A percentile compares a stretch with the other conserved stretches of the same genome.
These are phyloP conservation scores for Aphyosemion australe DNA, from an alignment of 2,113 vertebrate genomes.

Conservation along the genomic window DNA sequence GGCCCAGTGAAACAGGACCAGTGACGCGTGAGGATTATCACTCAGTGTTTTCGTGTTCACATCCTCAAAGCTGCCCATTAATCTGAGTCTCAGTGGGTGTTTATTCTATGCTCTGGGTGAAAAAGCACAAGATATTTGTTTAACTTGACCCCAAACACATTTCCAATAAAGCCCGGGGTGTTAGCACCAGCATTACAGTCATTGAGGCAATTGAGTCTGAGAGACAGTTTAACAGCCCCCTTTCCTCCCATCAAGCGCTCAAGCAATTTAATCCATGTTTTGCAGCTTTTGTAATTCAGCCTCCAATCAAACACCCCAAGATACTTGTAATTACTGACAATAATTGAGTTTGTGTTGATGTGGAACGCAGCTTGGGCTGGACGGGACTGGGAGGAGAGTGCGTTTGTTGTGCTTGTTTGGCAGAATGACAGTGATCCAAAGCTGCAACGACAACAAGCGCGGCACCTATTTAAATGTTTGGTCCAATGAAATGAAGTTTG, in stretches of 20 bases:
- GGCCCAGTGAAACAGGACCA: neutral
- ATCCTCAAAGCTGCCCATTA: neutral
- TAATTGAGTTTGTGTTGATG: constrained; percentile 76
- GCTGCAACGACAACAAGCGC: constrained; percentile 73
- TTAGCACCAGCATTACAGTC: constrained; percentile 67
- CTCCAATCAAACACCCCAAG: constrained; percentile 76
- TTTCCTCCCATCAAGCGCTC: constrained; percentile 82
- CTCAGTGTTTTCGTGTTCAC: neutral
- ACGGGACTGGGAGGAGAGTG: constrained; percentile 53
- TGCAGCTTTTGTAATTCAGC: constrained; percentile 76
- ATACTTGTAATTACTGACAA: constrained; percentile 75
- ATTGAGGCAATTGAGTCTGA: constrained; percentile 81
- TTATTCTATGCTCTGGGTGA: neutral
- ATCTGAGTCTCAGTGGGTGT: neutral
- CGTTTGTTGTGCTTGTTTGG: constrained; percentile 63
- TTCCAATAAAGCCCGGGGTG: constrained; percentile 76
- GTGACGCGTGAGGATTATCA: neutral
- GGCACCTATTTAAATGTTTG: constrained; percentile 73
- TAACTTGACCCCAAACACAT: constrained; percentile 65
- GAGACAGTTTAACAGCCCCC: constrained; percentile 85
- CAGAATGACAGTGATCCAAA: constrained; percentile 77
- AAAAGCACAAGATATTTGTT: constrained; percentile 19
- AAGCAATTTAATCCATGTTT: constrained; percentile 83
- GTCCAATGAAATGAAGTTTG: constrained; percentile 74
- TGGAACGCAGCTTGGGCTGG: constrained; percentile 52